Conservation (phyloP, 92 coral and sea anemone species). For the Epizoanthus illoricatus region DNA sequence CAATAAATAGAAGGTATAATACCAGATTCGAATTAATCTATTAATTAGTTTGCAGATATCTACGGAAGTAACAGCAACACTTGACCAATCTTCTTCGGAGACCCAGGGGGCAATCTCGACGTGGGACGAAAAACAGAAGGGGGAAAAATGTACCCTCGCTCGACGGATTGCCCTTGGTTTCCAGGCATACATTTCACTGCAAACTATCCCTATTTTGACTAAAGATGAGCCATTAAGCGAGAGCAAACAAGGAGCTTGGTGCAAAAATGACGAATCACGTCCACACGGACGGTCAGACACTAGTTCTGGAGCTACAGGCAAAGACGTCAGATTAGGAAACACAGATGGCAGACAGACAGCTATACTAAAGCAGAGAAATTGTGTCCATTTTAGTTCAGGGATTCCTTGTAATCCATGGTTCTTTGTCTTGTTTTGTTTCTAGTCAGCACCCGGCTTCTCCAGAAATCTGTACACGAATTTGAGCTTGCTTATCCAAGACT, state of each 20-base stretch:
- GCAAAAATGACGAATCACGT: too few relatives aligned
- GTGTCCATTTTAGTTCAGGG: background rate
- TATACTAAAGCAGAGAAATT: background rate
- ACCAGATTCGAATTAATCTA: background rate
- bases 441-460: slow-evolving; percentile 1
- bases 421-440: background rate
- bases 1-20: slow-evolving; percentile 28
- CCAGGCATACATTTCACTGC: too few relatives aligned
- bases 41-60: background rate
- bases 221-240: too few relatives aligned
- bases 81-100: background rate
- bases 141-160: too few relatives aligned
- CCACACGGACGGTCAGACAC: too few relatives aligned
- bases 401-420: background rate
- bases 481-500: background rate
- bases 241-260: too few relatives aligned
- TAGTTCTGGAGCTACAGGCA: too few relatives aligned
- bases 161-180: too few relatives aligned
- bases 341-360: background rate
- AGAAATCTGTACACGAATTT: background rate
- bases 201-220: too few relatives aligned
- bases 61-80: background rate
- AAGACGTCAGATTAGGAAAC: background rate
- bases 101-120: background rate
- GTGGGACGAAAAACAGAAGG: background rate